These are phyloP conservation scores for Hecatera dysodea DNA, from an alignment of 2,888 invertebrate genomes.

Conservation along the genomic window DNA sequence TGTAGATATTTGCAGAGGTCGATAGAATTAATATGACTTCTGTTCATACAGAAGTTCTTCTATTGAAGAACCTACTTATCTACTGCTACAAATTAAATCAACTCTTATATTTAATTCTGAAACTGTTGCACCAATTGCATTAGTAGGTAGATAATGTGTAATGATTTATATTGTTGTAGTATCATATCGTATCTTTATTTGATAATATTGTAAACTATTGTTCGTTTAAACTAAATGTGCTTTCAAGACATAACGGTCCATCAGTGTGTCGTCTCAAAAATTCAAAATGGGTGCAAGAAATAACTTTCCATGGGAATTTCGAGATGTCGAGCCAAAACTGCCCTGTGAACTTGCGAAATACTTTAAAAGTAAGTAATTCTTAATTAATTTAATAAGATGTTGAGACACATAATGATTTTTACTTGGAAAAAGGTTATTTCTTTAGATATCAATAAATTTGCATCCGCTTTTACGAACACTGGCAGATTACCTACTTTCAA, in stretches of 20 bases:
- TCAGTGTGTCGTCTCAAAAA: not conserved
- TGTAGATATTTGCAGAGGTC: too few species aligned
- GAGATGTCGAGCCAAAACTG: conserved; percentile 25
- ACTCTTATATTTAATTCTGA: not conserved
- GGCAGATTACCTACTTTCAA: not conserved
- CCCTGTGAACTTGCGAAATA: conserved; percentile 31
- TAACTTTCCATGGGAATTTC: conserved; percentile 43
- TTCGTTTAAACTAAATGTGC: not conserved
- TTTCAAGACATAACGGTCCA: not conserved
- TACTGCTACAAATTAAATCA: not conserved
- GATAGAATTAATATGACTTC: not conserved
- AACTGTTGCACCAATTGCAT: not conserved
- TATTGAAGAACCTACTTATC: too few species aligned
- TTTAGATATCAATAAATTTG: not conserved
- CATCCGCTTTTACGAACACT: not conserved
- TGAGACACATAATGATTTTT: not conserved
- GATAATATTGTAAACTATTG: not conserved
- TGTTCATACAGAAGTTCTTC: too few species aligned
- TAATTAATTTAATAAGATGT: conserved; percentile 1
- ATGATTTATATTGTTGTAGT: not conserved
- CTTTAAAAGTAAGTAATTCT: conserved; percentile 43
- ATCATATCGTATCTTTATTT: not conserved
- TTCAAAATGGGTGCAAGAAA: conserved; percentile 20
- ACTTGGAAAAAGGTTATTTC: not conserved
- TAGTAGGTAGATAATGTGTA: not conserved